Percentiles rank a stretch among this genome's conserved stretches.
Conservation (phyloP, 2,797 vertebrate species). For the Hephaestus fuliginosus region DNA sequence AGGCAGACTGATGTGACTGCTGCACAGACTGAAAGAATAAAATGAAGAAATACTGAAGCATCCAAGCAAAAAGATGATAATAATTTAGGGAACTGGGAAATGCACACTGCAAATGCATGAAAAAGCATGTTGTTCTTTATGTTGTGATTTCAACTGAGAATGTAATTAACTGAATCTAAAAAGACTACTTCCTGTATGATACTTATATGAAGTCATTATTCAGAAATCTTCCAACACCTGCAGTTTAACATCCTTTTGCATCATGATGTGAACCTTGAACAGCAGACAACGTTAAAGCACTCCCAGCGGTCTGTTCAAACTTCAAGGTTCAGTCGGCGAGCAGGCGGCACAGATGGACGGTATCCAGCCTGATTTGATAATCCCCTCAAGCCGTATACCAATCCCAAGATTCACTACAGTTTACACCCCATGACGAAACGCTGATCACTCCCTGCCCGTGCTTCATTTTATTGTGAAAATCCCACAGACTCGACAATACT, state of each 20-base stretch:
- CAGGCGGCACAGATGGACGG: conserved; percentile 61
- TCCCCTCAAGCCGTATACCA: conserved; percentile 66
- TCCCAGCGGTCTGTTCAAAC: conserved; percentile 46
- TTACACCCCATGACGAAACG: conserved; percentile 23
- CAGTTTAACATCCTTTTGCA: background rate
- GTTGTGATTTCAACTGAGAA: background rate
- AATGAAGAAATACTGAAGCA: background rate
- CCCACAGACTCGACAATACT: too few relatives aligned
- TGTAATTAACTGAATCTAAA: background rate
- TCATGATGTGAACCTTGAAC: conserved; percentile 45
- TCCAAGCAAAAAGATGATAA: background rate
- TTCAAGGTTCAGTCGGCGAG: conserved; percentile 52
- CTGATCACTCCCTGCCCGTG: conserved; percentile 24
- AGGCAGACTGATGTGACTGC: conserved; percentile 30
- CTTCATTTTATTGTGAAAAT: background rate
- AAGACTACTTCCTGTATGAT: too few relatives aligned
- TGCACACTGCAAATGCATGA: background rate
- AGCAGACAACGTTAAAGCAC: conserved; percentile 4
- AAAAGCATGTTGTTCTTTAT: background rate
- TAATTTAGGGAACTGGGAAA: background rate
- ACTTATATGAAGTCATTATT: background rate
- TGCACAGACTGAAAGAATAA: conserved; percentile 4
- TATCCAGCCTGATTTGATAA: conserved; percentile 57
- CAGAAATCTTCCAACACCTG: background rate
- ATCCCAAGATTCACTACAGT: conserved; percentile 42